These are phyloP conservation scores for Ardeotis arabs DNA, from an alignment of 2,113 vertebrate species.

Conservation along the genomic window DNA sequence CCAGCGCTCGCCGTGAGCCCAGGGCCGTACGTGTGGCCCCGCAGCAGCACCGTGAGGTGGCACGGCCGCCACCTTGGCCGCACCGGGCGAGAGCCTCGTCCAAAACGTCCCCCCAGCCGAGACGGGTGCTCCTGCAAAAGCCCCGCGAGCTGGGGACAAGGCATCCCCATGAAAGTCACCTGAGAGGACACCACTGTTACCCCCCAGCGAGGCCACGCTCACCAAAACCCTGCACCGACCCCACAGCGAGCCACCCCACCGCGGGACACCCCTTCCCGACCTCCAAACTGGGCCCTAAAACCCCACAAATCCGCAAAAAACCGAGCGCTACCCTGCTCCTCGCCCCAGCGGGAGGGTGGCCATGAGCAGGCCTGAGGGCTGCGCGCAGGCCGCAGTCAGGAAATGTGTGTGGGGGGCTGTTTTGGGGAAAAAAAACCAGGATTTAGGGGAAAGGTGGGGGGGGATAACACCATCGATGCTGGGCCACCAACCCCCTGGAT, in stretches of 20 bases:
- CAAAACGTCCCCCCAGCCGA: too few species aligned
- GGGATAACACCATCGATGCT: rapidly evolving
- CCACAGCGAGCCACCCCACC: background rate
- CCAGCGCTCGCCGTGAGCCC: too few species aligned
- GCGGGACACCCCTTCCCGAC: background rate
- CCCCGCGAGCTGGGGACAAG: too few species aligned
- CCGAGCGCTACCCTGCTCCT: background rate
- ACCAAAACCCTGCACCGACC: background rate
- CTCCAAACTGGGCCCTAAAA: rapidly evolving
- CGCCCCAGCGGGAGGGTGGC: background rate
- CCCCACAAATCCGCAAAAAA: too few species aligned
- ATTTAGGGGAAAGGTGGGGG: background rate
- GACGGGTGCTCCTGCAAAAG: background rate
- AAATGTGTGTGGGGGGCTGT: too few species aligned
- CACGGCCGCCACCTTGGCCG: background rate
- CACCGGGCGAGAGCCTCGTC: background rate
- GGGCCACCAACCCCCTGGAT: too few species aligned
- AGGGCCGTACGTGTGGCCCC: too few species aligned
- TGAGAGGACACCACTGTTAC: background rate
- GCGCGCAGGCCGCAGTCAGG: rapidly evolving
- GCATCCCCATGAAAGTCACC: too few species aligned
- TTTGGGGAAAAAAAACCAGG: rapidly evolving
- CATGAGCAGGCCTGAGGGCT: background rate
- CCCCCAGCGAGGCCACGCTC: rapidly evolving
- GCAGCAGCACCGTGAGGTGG: background rate